Evolutionary conservation across 2,888 invertebrate species (phyloP), one percentile per base, ranked within the genome.

Genomic region (Leptodirus hochenwartii): DNA sequence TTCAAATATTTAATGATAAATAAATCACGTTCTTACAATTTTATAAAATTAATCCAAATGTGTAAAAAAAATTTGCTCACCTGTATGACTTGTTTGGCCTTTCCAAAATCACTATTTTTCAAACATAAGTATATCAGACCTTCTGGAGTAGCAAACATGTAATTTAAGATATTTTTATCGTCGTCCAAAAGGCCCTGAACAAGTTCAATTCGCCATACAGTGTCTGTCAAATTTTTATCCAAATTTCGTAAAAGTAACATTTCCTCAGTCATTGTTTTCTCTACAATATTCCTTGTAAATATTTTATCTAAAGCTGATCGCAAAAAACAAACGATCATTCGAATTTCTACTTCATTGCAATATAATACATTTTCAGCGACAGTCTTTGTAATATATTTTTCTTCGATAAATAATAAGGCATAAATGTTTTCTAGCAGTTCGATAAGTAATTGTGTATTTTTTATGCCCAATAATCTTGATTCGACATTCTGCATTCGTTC

Each of bases 71-170:
- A 25, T 15, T 25, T 24, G 47, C 56, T 61, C 59, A 84, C 85
- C 72, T 80, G 68, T 41, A 82, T 68, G 35, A 85, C 79, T 56
- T 80, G 70, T 43, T 71, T 69, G 0, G 80, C 81, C 54, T 76
- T 74, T 4, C 64, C 62, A 39, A 75, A 72, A 47, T 81, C 73
- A 33, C 69, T 69, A 35, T 70, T 67, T 43, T 76, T 72, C 23
- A 87, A 58, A 24, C 81, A 81, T 47, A 78, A 61, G 22, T 74
- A 66, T n/a, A 82, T 69, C 25, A 85, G 56, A 38, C 74, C 72
- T 39, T 73, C 72, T 1, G 78, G 75, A 16, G 77, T 67, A 5
- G 80, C 70, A 30, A 85, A 49, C 80, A 87, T 75, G 29, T 67
- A 64, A 24, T 66, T 64, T 30, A 74, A 56, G 37, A 72, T 37